phyloP scores from a whole-genome alignment of 2,888 invertebrate genomes.

The Dryobotodes eremita region DNA sequence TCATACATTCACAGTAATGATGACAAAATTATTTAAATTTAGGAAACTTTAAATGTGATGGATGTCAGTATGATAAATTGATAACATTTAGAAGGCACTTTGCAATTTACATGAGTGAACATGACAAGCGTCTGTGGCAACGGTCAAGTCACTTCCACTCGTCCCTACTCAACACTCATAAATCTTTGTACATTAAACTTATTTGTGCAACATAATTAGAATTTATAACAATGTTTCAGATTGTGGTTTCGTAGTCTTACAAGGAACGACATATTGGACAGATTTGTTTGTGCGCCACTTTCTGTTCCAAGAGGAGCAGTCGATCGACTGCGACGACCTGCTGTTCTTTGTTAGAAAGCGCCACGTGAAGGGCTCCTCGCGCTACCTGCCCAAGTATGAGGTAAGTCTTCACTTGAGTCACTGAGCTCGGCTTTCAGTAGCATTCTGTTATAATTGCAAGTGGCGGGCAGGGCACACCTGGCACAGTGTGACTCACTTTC shows the following conservation, averaged over 20 bases:
- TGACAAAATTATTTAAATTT: conserved; percentile 11
- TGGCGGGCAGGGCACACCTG: background rate
- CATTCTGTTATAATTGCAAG: background rate
- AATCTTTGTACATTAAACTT: conserved; percentile 14
- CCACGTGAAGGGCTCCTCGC: conserved; percentile 96
- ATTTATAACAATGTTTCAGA: conserved; percentile 89
- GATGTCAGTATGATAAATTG: conserved; percentile 7
- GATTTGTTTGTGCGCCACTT: conserved; percentile 98
- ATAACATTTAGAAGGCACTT: conserved; percentile 74
- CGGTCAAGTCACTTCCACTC: conserved; percentile 8
- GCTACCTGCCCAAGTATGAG: conserved; percentile 97
- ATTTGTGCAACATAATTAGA: conserved; percentile 36
- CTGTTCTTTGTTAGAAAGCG: conserved; percentile 98
- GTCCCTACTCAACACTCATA: background rate
- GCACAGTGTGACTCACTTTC: background rate
- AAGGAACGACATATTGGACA: conserved; percentile 98
- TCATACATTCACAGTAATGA: conserved; percentile 10
- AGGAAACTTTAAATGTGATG: conserved; percentile 26
- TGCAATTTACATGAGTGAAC: conserved; percentile 60
- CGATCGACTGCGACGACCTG: conserved; percentile 98
- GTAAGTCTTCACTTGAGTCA: conserved; percentile 84
- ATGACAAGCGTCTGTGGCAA: background rate
- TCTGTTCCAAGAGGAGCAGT: conserved; percentile 96
- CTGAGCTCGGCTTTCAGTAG: background rate
- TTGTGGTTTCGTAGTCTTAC: conserved; percentile 97